Base-by-base conservation (phyloP, 2,797 vertebrate genomes). In the Peromyscus eremicus region DNA sequence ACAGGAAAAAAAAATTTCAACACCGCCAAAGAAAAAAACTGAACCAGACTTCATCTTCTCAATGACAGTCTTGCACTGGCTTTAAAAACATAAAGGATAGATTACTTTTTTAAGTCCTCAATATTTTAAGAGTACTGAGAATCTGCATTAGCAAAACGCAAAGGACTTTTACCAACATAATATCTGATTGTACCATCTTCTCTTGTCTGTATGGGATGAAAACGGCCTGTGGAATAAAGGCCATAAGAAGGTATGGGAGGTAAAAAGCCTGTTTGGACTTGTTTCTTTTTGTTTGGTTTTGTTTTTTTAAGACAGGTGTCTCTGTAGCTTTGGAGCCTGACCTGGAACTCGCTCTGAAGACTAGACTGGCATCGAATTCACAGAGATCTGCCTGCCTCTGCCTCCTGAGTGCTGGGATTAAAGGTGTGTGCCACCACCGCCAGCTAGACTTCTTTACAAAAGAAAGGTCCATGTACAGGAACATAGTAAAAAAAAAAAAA, bases 141-240 rank as follows among this genome's bases (percentile, higher is more conserved):
- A 73, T 86, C 46, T 73, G 6, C 4, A 70, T 81, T 94, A 40
- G 64, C 37, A 96, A 55, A 97, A 97, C 49, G 37, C 66, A 87
- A 81, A 46, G 52, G 73, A 84, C 80, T 14, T 0, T n/a, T 25
- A 90, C 2, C 17, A 85, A 83, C 40, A 37, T 91, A 4, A 66
- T 94, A 96, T 5, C 86, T 91, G 57, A 8, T 70, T 43, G 73
- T 83, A 13, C 34, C 92, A 94, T 83, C 92, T 95, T 88, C 14
- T 17, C 68, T 34, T 43, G 92, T 77, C 27, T 71, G 17, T 86
- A 49, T 12, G 23, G 64, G n/a, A 76, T 57, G 23, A 85, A 95
- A 91, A 95, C 14, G 75, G 29, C 25, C 32, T 87, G 62, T 46
- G 76, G 27, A 71, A 6, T 81, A 80, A 92, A 94, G 52, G 73